Conservation (phyloP, 23 tunicate genomes). For the Halocynthia roretzi region DNA sequence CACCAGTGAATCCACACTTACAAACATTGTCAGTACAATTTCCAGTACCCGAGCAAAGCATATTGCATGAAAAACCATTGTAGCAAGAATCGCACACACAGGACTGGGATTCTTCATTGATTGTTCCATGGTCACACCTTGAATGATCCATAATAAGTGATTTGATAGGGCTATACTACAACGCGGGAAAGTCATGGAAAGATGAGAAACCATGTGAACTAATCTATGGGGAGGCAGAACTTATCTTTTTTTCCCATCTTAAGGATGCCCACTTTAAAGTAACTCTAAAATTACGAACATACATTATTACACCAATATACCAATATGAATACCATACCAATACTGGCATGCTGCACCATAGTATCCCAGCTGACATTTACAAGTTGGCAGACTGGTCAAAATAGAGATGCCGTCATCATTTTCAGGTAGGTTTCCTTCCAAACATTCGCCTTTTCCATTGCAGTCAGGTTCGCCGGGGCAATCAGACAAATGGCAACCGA, state of each 20-base stretch:
- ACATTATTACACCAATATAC: too few species aligned
- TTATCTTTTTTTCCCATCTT: too few species aligned
- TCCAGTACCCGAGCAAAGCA: constrained; percentile 21
- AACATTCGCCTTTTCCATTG: constrained; percentile 13
- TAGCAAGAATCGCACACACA: constrained; percentile 28
- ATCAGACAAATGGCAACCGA: constrained; percentile 25
- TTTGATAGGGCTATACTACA: too few species aligned
- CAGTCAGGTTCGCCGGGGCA: constrained; percentile 31
- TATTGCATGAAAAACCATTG: constrained; percentile 12
- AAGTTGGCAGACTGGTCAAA: constrained; percentile 3
- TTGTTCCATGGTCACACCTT: constrained; percentile 14
- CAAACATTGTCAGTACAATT: constrained; percentile 15
- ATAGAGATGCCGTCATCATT: constrained; percentile 17
- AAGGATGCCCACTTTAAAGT: too few species aligned
- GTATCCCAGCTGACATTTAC: constrained; percentile 19
- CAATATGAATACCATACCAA: too few species aligned
- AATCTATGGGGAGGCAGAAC: too few species aligned
- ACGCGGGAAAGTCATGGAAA: too few species aligned
- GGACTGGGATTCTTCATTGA: constrained; percentile 23
- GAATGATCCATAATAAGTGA: too few species aligned
- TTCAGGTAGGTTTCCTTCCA: constrained; percentile 12
- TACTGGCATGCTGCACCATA: constrained; percentile 29
- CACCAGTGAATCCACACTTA: constrained; percentile 22
- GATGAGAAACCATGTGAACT: too few species aligned
- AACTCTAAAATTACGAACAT: too few species aligned